Base-by-base conservation (phyloP, 1,140 invertebrate species). In the Agrypnia vestita region DNA sequence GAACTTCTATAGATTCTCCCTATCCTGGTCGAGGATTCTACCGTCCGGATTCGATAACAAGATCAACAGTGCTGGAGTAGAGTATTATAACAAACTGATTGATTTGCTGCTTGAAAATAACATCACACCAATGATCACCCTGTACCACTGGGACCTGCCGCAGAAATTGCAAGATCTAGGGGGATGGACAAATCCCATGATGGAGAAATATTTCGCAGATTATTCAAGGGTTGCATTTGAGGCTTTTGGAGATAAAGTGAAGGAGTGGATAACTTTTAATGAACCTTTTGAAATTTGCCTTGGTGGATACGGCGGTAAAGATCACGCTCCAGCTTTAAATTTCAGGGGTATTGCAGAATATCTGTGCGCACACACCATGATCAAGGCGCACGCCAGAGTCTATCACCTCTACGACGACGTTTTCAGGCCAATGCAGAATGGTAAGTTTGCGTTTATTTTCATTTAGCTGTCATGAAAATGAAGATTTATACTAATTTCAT, bases 31-130 rank as follows among this genome's bases (percentile, higher is more conserved):
- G 0, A 83, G 91, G 76, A 86, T 92, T 49, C 79, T 91, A 7
- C 90, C 91, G 4, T 86, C 85, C 56, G 91, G 91, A 21, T 86
- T 85, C 17, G 80, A 83, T 0, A 84, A 86, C 69, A 79, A 85
- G 47, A 84, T 91, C 0, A 92, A 90, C 83, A 67, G 85, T 61
- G 85, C 85, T 49, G 91, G 91, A 21, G n/a, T 90, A 0, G 79
- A 85, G 17, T 92, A 92, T 81, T 92, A 93, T 84, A 89, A 90
- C 73, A 86, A 89, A 47, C 80, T 93, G 3, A 90, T 92, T 21
- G 82, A 91, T 78, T 87, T 86, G 69, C 83, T 92, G 0, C 43
- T 90, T 0, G 83, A 73, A 12, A 85, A 87, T 43, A 85, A 85
- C 11, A 91, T 93, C 21, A 80, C 86, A 53, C 91, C 92, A 11